Conservation (phyloP, 2,797 vertebrate species). For the Phataginus tetradactyla region DNA sequence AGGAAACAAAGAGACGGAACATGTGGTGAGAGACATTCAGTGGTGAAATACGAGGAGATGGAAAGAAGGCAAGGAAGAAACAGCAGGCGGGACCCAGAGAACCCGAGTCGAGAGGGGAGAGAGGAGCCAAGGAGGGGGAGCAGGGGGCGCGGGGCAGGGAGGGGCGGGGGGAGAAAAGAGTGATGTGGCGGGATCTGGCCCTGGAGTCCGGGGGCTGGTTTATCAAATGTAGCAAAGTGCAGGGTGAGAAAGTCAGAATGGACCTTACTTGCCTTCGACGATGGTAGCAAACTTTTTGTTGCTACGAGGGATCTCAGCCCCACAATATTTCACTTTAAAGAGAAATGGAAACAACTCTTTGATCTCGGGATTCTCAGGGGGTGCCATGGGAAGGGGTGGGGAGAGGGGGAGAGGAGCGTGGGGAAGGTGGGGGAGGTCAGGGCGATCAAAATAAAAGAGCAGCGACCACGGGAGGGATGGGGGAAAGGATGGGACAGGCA, state of each 20-base stretch:
- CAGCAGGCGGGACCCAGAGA: background rate
- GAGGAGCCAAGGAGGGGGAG: background rate
- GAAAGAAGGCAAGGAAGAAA: background rate
- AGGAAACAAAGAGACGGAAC: background rate
- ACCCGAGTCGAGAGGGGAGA: background rate
- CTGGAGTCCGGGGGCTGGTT: constrained; percentile 82
- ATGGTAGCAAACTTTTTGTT: constrained; percentile 86
- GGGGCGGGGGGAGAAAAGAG: constrained; percentile 78
- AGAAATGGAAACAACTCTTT: constrained; percentile 87
- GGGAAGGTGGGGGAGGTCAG: constrained; percentile 68
- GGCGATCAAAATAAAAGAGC: constrained; percentile 75
- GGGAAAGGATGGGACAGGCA: constrained; percentile 66
- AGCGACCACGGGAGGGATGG: constrained; percentile 73
- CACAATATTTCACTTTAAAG: constrained; percentile 86
- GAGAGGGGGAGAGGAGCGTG: constrained; percentile 58
- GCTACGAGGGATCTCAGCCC: constrained; percentile 86
- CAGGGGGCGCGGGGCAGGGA: background rate
- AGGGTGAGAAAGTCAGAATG: constrained; percentile 85
- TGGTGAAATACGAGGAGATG: accelerated
- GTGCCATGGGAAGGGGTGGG: constrained; percentile 77
- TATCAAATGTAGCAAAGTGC: constrained; percentile 83
- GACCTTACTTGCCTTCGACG: constrained; percentile 86
- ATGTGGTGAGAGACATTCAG: background rate
- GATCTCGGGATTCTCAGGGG: constrained; percentile 83
- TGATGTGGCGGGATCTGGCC: constrained; percentile 82